Evolutionary conservation across 30 jellyfish, hydroid and myxozoan species (phyloP).

Genomic region (Aurelia sp.): DNA sequence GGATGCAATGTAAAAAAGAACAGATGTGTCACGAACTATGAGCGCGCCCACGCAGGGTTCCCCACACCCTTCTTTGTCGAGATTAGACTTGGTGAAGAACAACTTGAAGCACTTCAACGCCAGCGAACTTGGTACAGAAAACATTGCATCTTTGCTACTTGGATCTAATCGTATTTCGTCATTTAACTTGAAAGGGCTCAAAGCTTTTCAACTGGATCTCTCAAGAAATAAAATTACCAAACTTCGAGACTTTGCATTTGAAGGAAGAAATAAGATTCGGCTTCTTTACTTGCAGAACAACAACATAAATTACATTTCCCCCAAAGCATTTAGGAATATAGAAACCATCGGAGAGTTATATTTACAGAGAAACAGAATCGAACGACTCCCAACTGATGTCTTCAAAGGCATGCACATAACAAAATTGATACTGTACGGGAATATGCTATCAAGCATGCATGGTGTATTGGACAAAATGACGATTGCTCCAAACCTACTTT

Average conservation of each 20-base stretch:
- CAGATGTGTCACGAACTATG: too few species aligned
- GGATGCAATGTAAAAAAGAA: too few species aligned
- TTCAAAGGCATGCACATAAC: slow-evolving; percentile 10
- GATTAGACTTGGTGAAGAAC: not conserved
- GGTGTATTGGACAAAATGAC: slow-evolving; percentile 21
- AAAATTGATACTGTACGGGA: slow-evolving; percentile 7
- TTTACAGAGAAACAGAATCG: slow-evolving; percentile 20
- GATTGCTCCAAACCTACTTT: not conserved
- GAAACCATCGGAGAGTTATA: not conserved
- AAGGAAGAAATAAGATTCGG: not conserved
- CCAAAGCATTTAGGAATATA: slow-evolving; percentile 20
- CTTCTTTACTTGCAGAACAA: slow-evolving; percentile 11
- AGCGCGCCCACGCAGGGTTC: too few species aligned
- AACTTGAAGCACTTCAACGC: not conserved
- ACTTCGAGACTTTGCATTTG: slow-evolving; percentile 18
- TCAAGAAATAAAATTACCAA: slow-evolving; percentile 3
- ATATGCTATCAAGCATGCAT: slow-evolving; percentile 7
- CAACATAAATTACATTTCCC: slow-evolving; percentile 9
- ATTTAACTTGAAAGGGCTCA: not conserved
- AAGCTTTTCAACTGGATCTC: not conserved
- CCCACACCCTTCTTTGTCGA: not conserved
- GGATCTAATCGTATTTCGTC: slow-evolving; percentile 1
- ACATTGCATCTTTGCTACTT: not conserved
- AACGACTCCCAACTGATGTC: slow-evolving; percentile 15
- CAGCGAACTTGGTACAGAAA: not conserved